Percentiles rank a stretch among this genome's conserved stretches.
Conservation (phyloP, 2,888 invertebrate species). For the Phengaris alcon region DNA sequence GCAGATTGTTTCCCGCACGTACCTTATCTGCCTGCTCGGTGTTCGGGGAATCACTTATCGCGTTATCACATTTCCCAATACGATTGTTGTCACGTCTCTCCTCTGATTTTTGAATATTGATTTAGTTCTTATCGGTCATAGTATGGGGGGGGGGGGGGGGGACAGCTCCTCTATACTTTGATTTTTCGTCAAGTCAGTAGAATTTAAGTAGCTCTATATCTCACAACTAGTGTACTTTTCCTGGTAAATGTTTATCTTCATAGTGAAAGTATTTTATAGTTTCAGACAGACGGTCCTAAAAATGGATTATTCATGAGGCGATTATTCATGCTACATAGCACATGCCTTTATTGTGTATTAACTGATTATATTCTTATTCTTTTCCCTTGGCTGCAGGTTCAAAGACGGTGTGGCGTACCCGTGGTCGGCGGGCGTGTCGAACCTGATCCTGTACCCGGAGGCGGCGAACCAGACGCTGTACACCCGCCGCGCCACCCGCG, state of each 20-base stretch:
- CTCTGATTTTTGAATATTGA: slow-evolving; percentile 2
- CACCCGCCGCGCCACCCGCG: slow-evolving; percentile 80
- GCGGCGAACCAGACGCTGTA: slow-evolving; percentile 89
- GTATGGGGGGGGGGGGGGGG: slow-evolving; percentile 20
- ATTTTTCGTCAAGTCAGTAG: too few relatives aligned
- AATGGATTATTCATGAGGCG: too few relatives aligned
- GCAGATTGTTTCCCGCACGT: not conserved
- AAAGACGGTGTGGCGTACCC: slow-evolving; percentile 87
- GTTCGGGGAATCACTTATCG: slow-evolving; percentile 8
- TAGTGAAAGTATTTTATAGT: too few relatives aligned
- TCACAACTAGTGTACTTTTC: too few relatives aligned
- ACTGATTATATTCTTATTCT: not conserved
- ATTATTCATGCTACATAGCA: too few relatives aligned
- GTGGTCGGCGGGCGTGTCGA: slow-evolving; percentile 85
- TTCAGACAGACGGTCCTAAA: too few relatives aligned
- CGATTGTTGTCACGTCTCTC: not conserved
- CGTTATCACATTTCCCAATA: slow-evolving; percentile 8
- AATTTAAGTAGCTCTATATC: too few relatives aligned
- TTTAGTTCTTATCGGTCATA: slow-evolving; percentile 10
- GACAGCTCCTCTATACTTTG: not conserved
- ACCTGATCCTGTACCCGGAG: slow-evolving; percentile 86
- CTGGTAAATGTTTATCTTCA: too few relatives aligned
- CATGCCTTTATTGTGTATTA: too few relatives aligned
- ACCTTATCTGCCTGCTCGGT: not conserved
- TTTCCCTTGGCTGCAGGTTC: slow-evolving; percentile 75